Evolutionary conservation across 2,797 vertebrate genomes (phyloP), one percentile per base, ranked within the genome.

Genomic region (Ispidina picta): DNA sequence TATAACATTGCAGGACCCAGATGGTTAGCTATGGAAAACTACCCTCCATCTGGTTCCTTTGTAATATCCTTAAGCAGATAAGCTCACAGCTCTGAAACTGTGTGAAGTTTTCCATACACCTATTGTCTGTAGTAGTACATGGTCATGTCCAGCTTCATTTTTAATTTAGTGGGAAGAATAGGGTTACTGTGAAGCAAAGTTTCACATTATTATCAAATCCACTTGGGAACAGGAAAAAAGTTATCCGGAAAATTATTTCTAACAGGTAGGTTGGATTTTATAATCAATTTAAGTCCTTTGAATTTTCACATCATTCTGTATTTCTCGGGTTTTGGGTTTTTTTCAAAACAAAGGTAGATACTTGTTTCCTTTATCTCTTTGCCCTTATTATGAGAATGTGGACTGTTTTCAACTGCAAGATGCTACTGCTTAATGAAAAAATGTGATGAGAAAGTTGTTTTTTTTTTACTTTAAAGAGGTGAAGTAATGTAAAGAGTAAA

Each of bases 41-140:
- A 51, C 71, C 71, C 55, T 84, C 93, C 93, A 91, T 94, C 89
- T 96, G 94, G 10, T 56, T 90, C 26, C 69, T 90, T 17, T 43
- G 83, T 33, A 80, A 80, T 92, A 76, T 86, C 87, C 58, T 77
- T 65, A 63, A 88, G 93, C 13, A 0, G 69, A 62, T 43, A 76
- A 86, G 9, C 71, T 41, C 59, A 33, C 58, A 84, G 71, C 43
- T 82, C 69, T 74, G 65, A 65, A 90, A 31, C 39, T 0, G 0
- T 37, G 33, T 28, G 55, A 74, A 72, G 68, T 74, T 94, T 93
- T 84, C 74, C 46, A 64, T 33, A 20, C 69, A 92, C 20, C 25
- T 76, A 49, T 39, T 54, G 21, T 48, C 56, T 79, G 28, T 11
- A 73, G 49, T 37, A 46, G 39, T 19, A 46, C 16, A 37, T 25